Conservation (phyloP, 2,797 vertebrate genomes). For the Nothura maculosa region DNA sequence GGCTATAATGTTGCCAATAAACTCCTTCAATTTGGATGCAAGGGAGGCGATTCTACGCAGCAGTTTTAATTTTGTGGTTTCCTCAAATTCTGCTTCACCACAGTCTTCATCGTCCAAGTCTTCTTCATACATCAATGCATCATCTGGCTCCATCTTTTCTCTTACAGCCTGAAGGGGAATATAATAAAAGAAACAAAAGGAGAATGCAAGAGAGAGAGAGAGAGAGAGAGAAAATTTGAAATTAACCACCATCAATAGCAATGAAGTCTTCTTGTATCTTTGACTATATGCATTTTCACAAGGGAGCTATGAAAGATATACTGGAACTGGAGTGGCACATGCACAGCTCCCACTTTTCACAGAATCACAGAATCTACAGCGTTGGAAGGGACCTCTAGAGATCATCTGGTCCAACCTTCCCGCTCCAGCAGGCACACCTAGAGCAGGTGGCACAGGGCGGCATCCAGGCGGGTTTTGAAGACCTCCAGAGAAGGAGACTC, state of each 20-base stretch:
- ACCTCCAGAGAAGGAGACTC: too few relatives aligned
- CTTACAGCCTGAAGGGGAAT: conserved; percentile 76
- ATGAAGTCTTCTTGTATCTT: neutral
- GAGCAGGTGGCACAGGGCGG: too few relatives aligned
- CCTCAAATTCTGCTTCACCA: conserved; percentile 88
- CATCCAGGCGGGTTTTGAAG: too few relatives aligned
- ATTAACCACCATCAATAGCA: neutral
- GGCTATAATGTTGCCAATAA: conserved; percentile 96
- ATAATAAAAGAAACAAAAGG: neutral
- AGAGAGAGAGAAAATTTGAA: neutral
- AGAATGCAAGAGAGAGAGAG: neutral
- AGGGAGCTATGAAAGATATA: neutral
- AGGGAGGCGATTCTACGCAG: conserved; percentile 88
- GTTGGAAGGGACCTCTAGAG: too few relatives aligned
- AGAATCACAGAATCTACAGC: too few relatives aligned
- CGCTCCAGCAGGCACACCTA: too few relatives aligned
- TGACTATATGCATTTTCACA: neutral
- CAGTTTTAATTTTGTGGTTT: conserved; percentile 91
- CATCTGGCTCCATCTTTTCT: conserved; percentile 90
- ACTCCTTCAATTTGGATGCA: conserved; percentile 92
- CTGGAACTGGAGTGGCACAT: neutral
- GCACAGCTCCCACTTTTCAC: neutral
- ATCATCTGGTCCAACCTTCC: too few relatives aligned
- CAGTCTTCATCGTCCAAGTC: conserved; percentile 90
- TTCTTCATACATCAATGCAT: conserved; percentile 91